A percentile compares a stretch with the other conserved stretches of the same genome.
Conservation (phyloP, 2,797 vertebrate species). For the Manis crassicaudata region DNA sequence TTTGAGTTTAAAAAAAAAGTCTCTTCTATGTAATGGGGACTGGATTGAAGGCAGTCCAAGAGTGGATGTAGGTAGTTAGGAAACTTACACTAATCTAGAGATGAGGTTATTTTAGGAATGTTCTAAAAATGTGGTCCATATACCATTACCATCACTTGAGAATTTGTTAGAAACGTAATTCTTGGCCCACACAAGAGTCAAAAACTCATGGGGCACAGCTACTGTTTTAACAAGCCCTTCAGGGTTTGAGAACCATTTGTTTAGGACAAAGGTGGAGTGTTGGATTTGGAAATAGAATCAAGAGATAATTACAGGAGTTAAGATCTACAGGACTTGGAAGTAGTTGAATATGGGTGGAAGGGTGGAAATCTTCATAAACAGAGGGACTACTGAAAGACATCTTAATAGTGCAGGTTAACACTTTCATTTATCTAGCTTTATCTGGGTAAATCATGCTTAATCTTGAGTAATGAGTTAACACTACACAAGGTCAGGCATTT, state of each 20-base stretch:
- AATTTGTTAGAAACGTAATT: slow-evolving; percentile 39
- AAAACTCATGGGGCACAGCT: not conserved
- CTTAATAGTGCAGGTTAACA: not conserved
- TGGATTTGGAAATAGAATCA: not conserved
- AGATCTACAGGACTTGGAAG: not conserved
- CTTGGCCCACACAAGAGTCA: not conserved
- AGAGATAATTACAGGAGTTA: not conserved
- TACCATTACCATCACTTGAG: not conserved
- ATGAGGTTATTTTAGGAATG: not conserved
- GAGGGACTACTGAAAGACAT: not conserved
- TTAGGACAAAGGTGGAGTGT: not conserved
- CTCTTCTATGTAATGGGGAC: not conserved
- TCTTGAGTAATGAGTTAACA: not conserved
- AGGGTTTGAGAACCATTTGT: not conserved
- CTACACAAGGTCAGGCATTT: not conserved
- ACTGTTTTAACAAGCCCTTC: not conserved
- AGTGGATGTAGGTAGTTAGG: not conserved
- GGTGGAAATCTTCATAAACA: not conserved
- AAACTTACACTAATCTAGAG: not conserved
- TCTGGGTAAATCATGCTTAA: not conserved
- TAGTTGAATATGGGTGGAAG: not conserved
- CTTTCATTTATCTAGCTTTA: not conserved
- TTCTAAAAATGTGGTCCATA: not conserved
- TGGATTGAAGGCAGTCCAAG: not conserved
- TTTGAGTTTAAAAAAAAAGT: not conserved